These are phyloP conservation scores for Rhinichthys klamathensis DNA, from an alignment of 2,113 vertebrate species.

Conservation along the genomic window DNA sequence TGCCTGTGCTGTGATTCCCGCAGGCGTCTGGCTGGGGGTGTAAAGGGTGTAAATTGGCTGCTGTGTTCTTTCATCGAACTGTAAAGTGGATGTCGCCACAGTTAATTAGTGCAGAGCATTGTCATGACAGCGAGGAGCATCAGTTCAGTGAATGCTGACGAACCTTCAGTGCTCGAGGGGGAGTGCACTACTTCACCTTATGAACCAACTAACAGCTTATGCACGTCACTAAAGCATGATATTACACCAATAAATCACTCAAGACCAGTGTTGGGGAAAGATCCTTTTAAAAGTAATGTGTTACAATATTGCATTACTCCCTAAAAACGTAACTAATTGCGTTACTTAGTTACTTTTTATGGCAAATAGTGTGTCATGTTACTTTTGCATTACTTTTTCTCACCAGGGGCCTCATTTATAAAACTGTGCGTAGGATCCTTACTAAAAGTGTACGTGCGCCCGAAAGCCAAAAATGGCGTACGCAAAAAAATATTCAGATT, in stretches of 20 bases:
- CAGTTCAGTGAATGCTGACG: background rate
- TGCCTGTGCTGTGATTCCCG: background rate
- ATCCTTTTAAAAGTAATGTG: too few species aligned
- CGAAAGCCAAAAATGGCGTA: too few species aligned
- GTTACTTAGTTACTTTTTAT: too few species aligned
- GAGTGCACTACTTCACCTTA: background rate
- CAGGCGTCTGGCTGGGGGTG: background rate
- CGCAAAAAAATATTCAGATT: too few species aligned
- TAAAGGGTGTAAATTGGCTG: conserved; percentile 33
- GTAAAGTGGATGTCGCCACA: conserved; percentile 36
- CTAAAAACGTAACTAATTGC: too few species aligned
- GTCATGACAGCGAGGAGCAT: background rate
- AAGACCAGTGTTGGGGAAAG: too few species aligned
- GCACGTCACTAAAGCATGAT: background rate
- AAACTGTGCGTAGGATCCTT: too few species aligned
- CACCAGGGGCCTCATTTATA: too few species aligned
- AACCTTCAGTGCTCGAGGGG: background rate
- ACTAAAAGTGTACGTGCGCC: too few species aligned
- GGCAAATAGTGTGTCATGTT: too few species aligned
- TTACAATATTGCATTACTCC: too few species aligned
- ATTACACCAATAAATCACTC: background rate
- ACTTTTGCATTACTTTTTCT: too few species aligned
- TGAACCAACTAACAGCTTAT: conserved; percentile 11
- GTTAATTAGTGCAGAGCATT: conserved; percentile 12
- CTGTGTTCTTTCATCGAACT: conserved; percentile 37